These are phyloP conservation scores for Loxodonta africana DNA, from an alignment of 2,113 vertebrate species.

Conservation along the genomic window DNA sequence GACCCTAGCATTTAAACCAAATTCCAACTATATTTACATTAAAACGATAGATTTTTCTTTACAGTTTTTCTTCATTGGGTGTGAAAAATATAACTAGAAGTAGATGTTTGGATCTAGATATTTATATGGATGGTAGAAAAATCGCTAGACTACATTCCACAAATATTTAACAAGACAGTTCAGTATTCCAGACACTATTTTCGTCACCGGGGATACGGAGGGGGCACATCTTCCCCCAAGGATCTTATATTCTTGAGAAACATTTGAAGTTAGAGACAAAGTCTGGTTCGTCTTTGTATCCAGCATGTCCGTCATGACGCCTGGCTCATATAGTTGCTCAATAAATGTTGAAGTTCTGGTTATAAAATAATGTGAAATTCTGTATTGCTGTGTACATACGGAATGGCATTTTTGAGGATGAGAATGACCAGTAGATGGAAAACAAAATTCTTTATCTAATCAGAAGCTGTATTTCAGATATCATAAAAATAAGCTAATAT, in stretches of 20 bases:
- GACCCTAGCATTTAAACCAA: not conserved
- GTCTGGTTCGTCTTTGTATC: not conserved
- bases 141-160: not conserved
- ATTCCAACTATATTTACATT: not conserved
- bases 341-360: not conserved
- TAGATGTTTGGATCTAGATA: not conserved
- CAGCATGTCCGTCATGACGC: not conserved
- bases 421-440: not conserved
- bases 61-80: not conserved
- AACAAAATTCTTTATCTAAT: not conserved
- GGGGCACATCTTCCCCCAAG: not conserved
- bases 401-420: not conserved
- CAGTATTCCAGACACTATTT: not conserved
- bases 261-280: not conserved
- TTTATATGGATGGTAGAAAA: not conserved
- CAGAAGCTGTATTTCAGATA: not conserved
- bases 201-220: not conserved
- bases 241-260: not conserved
- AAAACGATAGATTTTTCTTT: not conserved
- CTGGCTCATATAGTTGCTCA: not conserved
- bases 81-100: slow-evolving; percentile 18
- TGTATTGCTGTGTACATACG: accelerated
- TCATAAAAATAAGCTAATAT: not conserved
- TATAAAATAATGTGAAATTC: not conserved
- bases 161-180: not conserved